Evolutionary conservation across 2,888 invertebrate species (phyloP).

Genomic region (Meloe dianella): DNA sequence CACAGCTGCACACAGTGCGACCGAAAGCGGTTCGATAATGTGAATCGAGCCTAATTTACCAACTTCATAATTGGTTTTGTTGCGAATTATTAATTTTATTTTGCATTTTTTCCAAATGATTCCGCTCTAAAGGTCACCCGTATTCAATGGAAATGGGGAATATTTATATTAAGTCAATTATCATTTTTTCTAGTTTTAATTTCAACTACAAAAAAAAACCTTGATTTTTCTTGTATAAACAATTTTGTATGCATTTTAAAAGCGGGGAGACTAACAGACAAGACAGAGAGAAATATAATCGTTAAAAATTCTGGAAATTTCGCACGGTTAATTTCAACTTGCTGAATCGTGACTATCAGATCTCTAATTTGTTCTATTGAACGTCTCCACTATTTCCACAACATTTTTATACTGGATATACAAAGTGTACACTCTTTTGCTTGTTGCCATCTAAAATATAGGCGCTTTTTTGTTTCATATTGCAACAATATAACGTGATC

Average conservation of each 20-base stretch:
- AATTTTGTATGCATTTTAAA: too few species aligned
- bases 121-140: background rate
- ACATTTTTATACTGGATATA: background rate
- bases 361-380: slow-evolving; percentile 10
- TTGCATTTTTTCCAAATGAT: too few species aligned
- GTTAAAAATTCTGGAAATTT: slow-evolving; percentile 2
- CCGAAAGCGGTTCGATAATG: too few species aligned
- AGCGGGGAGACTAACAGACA: too few species aligned
- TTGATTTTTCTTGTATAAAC: background rate
- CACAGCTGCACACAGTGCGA: too few species aligned
- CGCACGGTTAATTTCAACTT: slow-evolving; percentile 6
- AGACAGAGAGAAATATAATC: background rate
- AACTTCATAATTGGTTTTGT: background rate
- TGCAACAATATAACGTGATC: background rate
- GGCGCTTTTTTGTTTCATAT: background rate
- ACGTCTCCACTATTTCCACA: background rate
- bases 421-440: background rate
- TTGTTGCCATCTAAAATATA: background rate
- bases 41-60: too few species aligned
- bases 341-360: slow-evolving; percentile 10
- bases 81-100: background rate
- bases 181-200: too few species aligned
- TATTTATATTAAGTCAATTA: too few species aligned
- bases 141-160: too few species aligned
- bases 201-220: background rate